Evolutionary conservation across 1,140 invertebrate genomes (phyloP), one percentile per base, ranked within the genome.

Genomic region (Drosophila albomicans): DNA sequence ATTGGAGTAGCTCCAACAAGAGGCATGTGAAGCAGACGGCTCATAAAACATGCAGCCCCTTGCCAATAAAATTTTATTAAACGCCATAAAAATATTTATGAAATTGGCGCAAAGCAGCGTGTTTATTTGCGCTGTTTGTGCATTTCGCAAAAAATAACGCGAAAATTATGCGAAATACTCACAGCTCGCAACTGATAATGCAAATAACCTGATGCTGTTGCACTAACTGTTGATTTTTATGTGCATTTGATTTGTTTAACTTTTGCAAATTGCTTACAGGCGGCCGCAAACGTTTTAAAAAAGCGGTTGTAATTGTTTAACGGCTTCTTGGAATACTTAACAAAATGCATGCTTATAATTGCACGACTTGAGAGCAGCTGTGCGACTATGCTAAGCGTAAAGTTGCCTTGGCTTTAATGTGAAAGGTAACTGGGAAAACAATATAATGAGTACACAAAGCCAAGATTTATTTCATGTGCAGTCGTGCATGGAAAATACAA

Each of bases 31-130:
- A 20, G 54, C 54, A 51, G 46, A 48, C 62, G 59, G 7, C 35
- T 16, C 68, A 76, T 77, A 77, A 77, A 72, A 77, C 63, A 73
- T 77, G 69, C 74, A 61, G 59, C 45, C 65, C 68, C 62, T 25
- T 35, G 71, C 85, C 75, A 85, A 88, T 88, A 88, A 79, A 88
- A 89, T 89, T 88, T 88, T 89, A 88, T 89, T 73, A 89, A 88
- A 81, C 85, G 78, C 85, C 85, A 88, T 88, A 89, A 88, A 84
- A 89, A 81, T 88, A 87, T 87, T 87, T 87, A 75, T 84, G 79
- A 89, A 87, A 87, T 89, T 89, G 84, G 82, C 81, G 72, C 80
- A 78, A 74, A 79, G 79, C 76, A 67, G 35, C 72, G 51, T 78
- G 77, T 89, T 89, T 87, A 84, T 87, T 76, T 79, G 68, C 62